phyloP scores from a whole-genome alignment of 1,140 invertebrate genomes.

The Orchestia grillus region DNA sequence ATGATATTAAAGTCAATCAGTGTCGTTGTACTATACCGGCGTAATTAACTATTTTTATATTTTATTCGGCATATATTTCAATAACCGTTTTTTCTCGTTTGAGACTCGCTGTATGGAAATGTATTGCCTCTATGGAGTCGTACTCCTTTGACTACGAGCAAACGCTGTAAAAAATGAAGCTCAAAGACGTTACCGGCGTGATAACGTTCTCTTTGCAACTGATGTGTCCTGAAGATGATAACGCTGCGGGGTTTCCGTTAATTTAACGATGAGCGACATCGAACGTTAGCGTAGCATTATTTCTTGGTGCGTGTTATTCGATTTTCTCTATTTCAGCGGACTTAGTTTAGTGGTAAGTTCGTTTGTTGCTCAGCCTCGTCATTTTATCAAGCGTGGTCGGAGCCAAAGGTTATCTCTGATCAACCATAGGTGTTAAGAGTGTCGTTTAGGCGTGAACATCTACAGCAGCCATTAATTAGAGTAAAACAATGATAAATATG shows the following conservation, averaged over 20 bases:
- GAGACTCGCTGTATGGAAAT: not conserved
- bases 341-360: not conserved
- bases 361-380: not conserved
- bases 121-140: not conserved
- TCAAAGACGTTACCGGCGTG: not conserved
- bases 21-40: not conserved
- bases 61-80: not conserved
- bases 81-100: not conserved
- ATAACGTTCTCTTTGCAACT: not conserved
- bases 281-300: not conserved
- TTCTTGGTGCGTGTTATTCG: not conserved
- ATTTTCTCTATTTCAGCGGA: too few relatives aligned
- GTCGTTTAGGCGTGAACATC: not conserved
- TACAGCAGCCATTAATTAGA: not conserved
- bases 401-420: not conserved
- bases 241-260: not conserved
- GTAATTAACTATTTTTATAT: not conserved
- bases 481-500: not conserved
- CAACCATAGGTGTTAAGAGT: not conserved
- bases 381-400: not conserved
- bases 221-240: not conserved
- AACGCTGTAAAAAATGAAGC: not conserved
- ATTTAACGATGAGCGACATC: not conserved
- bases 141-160: not conserved
- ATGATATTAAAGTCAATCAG: not conserved